Conservation (phyloP, 1,140 invertebrate species). For the Aplysia californica region DNA sequence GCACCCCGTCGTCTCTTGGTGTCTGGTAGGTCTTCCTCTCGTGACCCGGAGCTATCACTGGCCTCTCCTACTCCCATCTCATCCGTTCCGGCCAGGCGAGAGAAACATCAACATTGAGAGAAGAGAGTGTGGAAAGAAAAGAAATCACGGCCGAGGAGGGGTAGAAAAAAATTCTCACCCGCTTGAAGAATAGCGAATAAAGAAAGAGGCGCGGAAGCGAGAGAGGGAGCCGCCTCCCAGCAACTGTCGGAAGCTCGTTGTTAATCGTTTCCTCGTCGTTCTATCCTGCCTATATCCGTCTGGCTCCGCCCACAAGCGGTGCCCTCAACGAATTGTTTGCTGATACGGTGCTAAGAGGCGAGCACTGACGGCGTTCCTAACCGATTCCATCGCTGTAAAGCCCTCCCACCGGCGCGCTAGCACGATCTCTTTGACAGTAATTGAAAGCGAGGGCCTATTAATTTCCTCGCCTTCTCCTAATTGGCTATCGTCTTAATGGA, state of each 20-base stretch:
- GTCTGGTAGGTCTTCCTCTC: constrained; percentile 16
- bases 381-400: constrained; percentile 1
- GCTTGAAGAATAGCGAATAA: too few relatives aligned
- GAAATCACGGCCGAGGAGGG: too few relatives aligned
- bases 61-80: constrained; percentile 11
- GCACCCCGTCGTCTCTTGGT: too few relatives aligned
- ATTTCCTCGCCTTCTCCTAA: constrained; percentile 24
- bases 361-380: constrained; percentile 16
- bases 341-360: neutral
- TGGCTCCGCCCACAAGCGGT: constrained; percentile 8
- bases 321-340: constrained; percentile 19
- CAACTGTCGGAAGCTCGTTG: neutral
- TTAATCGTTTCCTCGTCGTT: constrained; percentile 9
- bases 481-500: constrained; percentile 27
- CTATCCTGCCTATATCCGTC: neutral
- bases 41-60: constrained; percentile 22
- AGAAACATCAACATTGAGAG: too few relatives aligned
- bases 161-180: too few relatives aligned
- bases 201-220: too few relatives aligned
- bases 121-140: too few relatives aligned
- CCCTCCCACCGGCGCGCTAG: constrained; percentile 16
- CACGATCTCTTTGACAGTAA: constrained; percentile 26
- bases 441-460: constrained; percentile 26
- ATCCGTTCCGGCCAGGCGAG: constrained; percentile 3
- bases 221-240: neutral